phyloP scores from a whole-genome alignment of 2,888 invertebrate species.

The Therioaphis trifolii region DNA sequence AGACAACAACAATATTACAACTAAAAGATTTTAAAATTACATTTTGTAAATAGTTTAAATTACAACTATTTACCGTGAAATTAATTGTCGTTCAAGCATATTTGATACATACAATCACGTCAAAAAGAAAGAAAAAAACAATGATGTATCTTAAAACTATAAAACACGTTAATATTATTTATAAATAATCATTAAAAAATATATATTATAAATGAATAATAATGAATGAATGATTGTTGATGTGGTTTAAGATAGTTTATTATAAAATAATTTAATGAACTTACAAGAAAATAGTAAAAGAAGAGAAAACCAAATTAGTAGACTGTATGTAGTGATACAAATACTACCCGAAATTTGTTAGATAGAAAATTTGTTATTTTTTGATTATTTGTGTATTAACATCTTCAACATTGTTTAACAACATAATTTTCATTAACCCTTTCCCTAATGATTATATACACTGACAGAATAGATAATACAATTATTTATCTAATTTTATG shows the following conservation, averaged over 20 bases:
- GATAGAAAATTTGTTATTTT: slow-evolving; percentile 37
- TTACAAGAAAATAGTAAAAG: not conserved
- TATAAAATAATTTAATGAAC: not conserved
- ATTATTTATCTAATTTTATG: slow-evolving; percentile 55
- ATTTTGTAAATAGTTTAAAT: slow-evolving; percentile 9
- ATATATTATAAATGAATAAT: slow-evolving; percentile 11
- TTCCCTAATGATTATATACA: slow-evolving; percentile 56
- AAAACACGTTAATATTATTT: slow-evolving; percentile 42
- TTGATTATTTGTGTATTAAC: slow-evolving; percentile 43
- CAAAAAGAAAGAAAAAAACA: slow-evolving; percentile 1
- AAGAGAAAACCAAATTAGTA: not conserved
- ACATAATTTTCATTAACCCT: slow-evolving; percentile 39
- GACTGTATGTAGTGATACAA: not conserved
- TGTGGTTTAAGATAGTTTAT: not conserved
- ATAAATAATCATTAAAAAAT: slow-evolving; percentile 44
- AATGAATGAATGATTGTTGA: slow-evolving; percentile 25
- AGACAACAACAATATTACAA: slow-evolving; percentile 11
- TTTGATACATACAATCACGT: not conserved
- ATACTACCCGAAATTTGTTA: not conserved
- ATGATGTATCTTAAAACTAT: slow-evolving; percentile 38
- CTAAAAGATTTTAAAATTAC: slow-evolving; percentile 12
- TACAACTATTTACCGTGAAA: slow-evolving; percentile 12
- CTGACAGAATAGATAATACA: slow-evolving; percentile 2
- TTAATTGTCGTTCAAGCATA: not conserved
- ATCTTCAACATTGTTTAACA: slow-evolving; percentile 30